Evolutionary conservation across 2,113 vertebrate species (phyloP), one percentile per base, ranked within the genome.

Genomic region (Thomomys bottae): DNA sequence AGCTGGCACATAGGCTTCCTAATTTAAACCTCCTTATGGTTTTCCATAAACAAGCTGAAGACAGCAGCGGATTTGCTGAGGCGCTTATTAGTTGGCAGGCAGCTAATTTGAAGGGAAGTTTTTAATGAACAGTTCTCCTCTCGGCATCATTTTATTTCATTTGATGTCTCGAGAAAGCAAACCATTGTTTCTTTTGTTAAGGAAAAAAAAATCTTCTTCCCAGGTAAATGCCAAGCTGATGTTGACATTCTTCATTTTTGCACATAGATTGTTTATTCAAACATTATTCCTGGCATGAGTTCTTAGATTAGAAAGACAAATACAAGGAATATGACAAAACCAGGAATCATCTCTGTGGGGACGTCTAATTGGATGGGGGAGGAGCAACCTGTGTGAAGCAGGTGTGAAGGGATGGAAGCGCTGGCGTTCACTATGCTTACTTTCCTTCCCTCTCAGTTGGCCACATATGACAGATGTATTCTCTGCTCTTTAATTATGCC

Each of bases 91-190:
- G 26, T 57, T 86, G 71, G 42, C 88, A 91, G 72, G 61, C 42
- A 40, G 40, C 40, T 82, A 28, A 90, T 66, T n/a, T 83, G 93
- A 82, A 84, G 66, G 73, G 87, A 87, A 80, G 70, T 66, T 89
- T 63, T 84, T 93, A 89, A 93, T 84, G 68, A 92, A 84, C 78
- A 42, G 38, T 30, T 78, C 49, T 61, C 40, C 26, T 79, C 34
- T 78, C 59, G 77, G 64, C n/a, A 91, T 78, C 10, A 64, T 66
- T 85, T 64, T 92, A 59, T 78, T 86, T 76, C 15, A 34, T 79
- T 71, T 67, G 54, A 8, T 68, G 72, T 71, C 66, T 93, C 80
- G 59, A 84, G 84, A 84, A 80, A 72, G 28, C 30, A 88, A 66
- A 18, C 40, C 76, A 70, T 75, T 59, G 71, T 91, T 83, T 86